Evolutionary conservation across 1,140 invertebrate species (phyloP), one percentile per base, ranked within the genome.

Genomic region (Hypothenemus hampei): DNA sequence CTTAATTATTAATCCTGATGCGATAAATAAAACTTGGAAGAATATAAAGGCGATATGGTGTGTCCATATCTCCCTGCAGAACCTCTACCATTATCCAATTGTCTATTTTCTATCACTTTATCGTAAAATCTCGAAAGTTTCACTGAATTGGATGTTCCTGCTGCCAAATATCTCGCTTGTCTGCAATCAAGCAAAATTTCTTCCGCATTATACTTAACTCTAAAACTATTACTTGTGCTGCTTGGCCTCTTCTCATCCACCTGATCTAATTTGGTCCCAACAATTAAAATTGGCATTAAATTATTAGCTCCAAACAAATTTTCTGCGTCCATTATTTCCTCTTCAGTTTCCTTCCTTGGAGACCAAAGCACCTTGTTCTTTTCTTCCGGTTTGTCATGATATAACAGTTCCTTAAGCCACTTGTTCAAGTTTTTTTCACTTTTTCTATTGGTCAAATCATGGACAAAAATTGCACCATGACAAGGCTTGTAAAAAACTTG

Each of bases 401-500:
- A 89, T 24, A 95, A 74, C 36, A 97, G 85, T 77, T 98, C 94
- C 49, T 84, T 81, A 3, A 98, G 72, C 95, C 94, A 98, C 73
- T 92, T 89, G 57, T 86, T 81, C 37, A 98, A 75, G 77, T 97
- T 96, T 56, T 91, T 81, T 72, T 97, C 89, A 43, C 93, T 96
- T 73, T 98, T 98, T 63, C 90, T 80, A 72, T 98, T 98, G 18
- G 91, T 94, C 61, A 97, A 78, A 76, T 98, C 96, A 76, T 98
- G 93, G 8, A 97, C 93, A 37, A 98, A 75, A 64, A 67, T 64
- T 48, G 65, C 77, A 87, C 95, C 96, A 79, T 98, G 89, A 56
- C 90, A 87, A 24, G 88, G 84, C 68, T 87, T 85, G 70, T 97
- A 97, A 74, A 98, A 98, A 11, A 97, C 89, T 58, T 84, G 81